Conservation (phyloP, 2,797 vertebrate species). For the Girardinus metallicus region DNA sequence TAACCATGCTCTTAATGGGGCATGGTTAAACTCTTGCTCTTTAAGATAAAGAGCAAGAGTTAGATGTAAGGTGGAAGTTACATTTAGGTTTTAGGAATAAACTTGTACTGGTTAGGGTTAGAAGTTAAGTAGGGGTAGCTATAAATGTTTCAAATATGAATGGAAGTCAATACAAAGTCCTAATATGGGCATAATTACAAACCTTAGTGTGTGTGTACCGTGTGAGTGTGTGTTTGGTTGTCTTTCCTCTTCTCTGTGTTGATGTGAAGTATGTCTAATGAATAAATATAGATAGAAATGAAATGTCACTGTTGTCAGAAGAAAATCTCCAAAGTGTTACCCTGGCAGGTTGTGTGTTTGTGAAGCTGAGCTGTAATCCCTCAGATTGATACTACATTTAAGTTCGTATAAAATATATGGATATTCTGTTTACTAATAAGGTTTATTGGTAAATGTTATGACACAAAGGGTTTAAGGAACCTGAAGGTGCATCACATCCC, state of each 20-base stretch:
- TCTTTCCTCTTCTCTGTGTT: constrained; percentile 31
- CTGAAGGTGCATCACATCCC: neutral
- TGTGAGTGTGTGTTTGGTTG: constrained; percentile 29
- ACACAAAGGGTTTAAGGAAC: neutral
- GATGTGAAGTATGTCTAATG: constrained; percentile 34
- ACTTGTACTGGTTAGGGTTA: neutral
- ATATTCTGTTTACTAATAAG: neutral
- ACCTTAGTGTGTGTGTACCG: constrained; percentile 6
- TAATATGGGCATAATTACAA: neutral
- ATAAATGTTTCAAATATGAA: neutral
- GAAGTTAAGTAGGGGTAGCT: neutral
- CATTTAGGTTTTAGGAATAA: neutral
- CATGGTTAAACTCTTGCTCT: too few relatives aligned
- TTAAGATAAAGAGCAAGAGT: neutral
- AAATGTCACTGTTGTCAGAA: constrained; percentile 53
- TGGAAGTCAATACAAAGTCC: neutral
- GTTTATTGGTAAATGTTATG: neutral
- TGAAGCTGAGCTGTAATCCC: constrained; percentile 36
- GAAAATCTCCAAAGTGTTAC: constrained; percentile 45
- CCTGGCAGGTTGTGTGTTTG: constrained; percentile 21
- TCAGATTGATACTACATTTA: constrained; percentile 17
- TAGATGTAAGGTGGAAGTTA: neutral
- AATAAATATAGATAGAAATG: constrained; percentile 45
- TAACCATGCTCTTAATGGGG: neutral
- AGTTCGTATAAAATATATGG: neutral